Evolutionary conservation across 2,888 invertebrate genomes (phyloP), one percentile per base, ranked within the genome.

Genomic region (Drosophila lacicola): DNA sequence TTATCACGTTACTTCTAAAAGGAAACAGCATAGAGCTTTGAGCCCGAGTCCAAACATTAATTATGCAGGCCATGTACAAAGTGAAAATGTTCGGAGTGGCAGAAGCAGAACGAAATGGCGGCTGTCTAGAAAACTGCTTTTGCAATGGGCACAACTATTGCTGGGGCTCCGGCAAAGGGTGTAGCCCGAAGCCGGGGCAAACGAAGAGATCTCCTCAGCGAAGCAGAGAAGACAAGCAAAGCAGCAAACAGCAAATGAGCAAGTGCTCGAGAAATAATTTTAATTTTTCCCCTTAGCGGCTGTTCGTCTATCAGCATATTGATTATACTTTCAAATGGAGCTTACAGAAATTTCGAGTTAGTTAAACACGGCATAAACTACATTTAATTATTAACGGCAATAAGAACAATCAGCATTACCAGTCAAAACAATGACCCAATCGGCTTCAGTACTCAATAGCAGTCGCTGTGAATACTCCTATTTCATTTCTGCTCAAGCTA

Each of bases 301-400:
- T 41, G n/a, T 41, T 64, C 17, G 17, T 44, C 58, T 74, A 78
- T 72, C 79, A 63, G 77, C 63, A 73, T 81, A 82, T 88, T 77
- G 80, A 88, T 88, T 85, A 85, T 85, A 83, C 85, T 79, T 80
- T 79, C 73, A 88, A 83, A 88, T 85, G 70, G 77, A 85, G 82
- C 79, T 85, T 85, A 45, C 77, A 73, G 65, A 73, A 71, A 55
- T 74, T 72, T 51, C 42, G 33, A 64, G 73, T 46, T 49, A 73
- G 69, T 67, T 75, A 75, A 80, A 73, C 73, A 70, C 68, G 63
- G 64, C 70, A 77, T 79, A 70, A 84, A 74, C 82, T 83, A 88
- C 85, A 83, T 79, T 82, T 88, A 79, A 88, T 88, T 88, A 82
- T 88, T 88, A 73, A 79, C 62, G 61, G 63, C 62, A 58, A 54